Conservation (phyloP, 53 echinoderm and acorn worm species). For the Holothuria leucospilota region DNA sequence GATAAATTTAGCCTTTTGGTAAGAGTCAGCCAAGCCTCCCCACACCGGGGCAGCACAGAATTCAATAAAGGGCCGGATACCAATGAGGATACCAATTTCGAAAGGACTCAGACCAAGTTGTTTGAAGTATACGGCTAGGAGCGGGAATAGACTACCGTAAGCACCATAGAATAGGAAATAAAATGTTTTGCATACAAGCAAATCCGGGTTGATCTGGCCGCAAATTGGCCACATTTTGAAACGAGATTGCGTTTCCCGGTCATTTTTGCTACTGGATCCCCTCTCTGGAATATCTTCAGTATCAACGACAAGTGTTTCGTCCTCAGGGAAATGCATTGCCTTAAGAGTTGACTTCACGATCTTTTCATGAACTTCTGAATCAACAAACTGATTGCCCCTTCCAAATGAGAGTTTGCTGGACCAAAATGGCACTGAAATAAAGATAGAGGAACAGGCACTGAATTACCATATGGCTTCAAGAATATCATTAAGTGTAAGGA, state of each 20-base stretch:
- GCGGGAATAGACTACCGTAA: constrained; percentile 89
- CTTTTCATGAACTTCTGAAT: background rate
- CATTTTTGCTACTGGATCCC: constrained; percentile 47
- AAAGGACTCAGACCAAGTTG: constrained; percentile 88
- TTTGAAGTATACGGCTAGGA: constrained; percentile 92
- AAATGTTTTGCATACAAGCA: constrained; percentile 86
- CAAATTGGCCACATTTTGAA: constrained; percentile 67
- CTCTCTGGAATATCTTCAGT: constrained; percentile 66
- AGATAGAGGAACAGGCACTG: background rate
- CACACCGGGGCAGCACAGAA: constrained; percentile 97
- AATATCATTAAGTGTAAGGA: background rate
- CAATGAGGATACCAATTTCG: constrained; percentile 85
- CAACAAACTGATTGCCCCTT: background rate
- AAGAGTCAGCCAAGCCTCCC: constrained; percentile 94
- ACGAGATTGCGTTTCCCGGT: constrained; percentile 45
- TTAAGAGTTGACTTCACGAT: background rate
- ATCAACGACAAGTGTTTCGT: constrained; percentile 87
- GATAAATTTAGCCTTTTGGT: constrained; percentile 88
- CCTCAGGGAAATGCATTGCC: constrained; percentile 92
- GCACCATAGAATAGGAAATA: constrained; percentile 97
- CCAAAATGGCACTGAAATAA: background rate
- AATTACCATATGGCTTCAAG: background rate
- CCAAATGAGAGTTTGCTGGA: no score
- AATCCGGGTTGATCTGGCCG: constrained; percentile 72
- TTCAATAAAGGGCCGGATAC: constrained; percentile 92